Base-by-base conservation (phyloP, 2,797 vertebrate species). In the Sebastes diaconus region DNA sequence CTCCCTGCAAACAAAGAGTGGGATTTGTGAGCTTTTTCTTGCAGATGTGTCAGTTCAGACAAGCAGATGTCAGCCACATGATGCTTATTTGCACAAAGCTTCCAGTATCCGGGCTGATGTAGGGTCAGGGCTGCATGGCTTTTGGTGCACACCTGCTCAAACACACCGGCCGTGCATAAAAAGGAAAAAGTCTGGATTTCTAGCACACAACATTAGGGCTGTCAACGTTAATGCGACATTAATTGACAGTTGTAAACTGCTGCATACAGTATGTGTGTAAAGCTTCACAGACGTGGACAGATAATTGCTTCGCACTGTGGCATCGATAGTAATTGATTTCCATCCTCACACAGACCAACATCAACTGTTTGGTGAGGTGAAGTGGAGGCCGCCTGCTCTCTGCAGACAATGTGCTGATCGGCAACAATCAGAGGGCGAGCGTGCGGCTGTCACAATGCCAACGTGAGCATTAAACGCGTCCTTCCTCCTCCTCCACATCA, bases 61-160 rank as follows among this genome's bases (percentile, higher is more conserved):
- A 0, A 72, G 14, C 88, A 89, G 74, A 89, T 79, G 87, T 80
- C 83, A 46, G 11, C 78, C 91, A 92, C 78, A 91, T 84, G 84
- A 85, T 0, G 57, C 75, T 61, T 55, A 8, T 80, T 68, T 59
- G 58, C 25, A 55, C 73, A 68, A 58, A 54, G 52, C 61, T 3
- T 73, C 50, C 24, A 18, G 58, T n/a, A 24, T 73, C 75, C 32
- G 22, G n/a, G 54, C 74, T 79, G 73, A 74, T 80, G 39, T 3
- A 1, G 63, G 42, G 63, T 83, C 65, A 74, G 68, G 6, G 20
- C 57, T 52, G 42, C 16, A 0, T 1, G 3, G 36, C 32, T 64
- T 36, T 32, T 86, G 86, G 68, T 2, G 63, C 22, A 32, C 78
- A 85, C 80, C 76, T 89, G 80, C 74, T 76, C 42, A 83, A 86